Evolutionary conservation across 2,888 invertebrate genomes (phyloP).

Genomic region (Melieria omissa): DNA sequence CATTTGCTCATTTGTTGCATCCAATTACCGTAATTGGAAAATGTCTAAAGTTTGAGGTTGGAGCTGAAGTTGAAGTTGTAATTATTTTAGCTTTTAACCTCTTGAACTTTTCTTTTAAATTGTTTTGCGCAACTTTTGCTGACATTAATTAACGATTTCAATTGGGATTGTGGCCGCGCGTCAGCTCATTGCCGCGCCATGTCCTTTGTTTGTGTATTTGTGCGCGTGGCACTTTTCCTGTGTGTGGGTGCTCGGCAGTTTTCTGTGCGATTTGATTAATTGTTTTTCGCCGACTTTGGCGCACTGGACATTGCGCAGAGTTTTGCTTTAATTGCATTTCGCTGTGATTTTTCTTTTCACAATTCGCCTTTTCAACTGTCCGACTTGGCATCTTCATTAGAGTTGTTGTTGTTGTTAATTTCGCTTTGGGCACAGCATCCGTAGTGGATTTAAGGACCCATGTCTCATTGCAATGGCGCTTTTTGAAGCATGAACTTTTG

Average conservation of each 20-base stretch:
- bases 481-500: no score
- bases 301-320: no score
- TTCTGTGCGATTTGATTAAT: constrained; percentile 23
- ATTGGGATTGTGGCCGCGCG: constrained; percentile 16
- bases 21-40: constrained; percentile 41
- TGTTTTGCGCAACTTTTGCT: constrained; percentile 18
- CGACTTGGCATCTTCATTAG: no score
- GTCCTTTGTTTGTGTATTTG: neutral
- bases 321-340: no score
- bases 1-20: constrained; percentile 38
- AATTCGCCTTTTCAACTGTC: no score
- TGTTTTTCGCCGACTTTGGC: neutral
- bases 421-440: no score
- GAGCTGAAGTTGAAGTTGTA: constrained; percentile 12
- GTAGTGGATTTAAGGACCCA: no score
- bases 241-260: neutral
- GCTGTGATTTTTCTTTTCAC: no score
- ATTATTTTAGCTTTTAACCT: constrained; percentile 23
- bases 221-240: neutral
- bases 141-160: constrained; percentile 34
- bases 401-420: no score
- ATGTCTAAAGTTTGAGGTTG: constrained; percentile 28
- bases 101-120: constrained; percentile 2
- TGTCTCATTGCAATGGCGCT: no score
- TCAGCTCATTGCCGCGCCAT: neutral